Percentiles rank a stretch among this genome's conserved stretches.
phyloP scores from a whole-genome alignment of 1,140 invertebrate genomes.

The Halictus rubicundus region DNA sequence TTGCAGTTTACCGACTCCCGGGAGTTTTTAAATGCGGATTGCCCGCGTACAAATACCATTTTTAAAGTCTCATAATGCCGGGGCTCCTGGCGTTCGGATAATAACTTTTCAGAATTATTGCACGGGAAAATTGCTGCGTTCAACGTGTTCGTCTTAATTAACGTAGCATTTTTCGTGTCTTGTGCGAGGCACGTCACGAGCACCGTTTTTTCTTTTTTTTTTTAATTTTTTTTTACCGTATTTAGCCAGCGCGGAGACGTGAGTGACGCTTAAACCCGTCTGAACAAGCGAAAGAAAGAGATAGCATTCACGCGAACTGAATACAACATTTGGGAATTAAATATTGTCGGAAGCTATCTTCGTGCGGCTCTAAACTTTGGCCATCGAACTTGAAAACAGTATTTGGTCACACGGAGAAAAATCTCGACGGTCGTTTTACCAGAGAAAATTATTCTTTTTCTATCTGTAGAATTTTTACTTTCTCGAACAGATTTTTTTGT shows the following conservation, averaged over 20 bases:
- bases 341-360: too few relatives aligned
- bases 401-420: too few relatives aligned
- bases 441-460: too few relatives aligned
- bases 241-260: not conserved
- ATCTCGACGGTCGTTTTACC: too few relatives aligned
- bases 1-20: not conserved
- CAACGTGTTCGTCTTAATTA: not conserved
- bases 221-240: not conserved
- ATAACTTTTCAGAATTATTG: conserved; percentile 4
- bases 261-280: not conserved
- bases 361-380: too few relatives aligned
- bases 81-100: not conserved
- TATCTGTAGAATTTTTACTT: too few relatives aligned
- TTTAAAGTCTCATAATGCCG: not conserved
- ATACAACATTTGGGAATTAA: too few relatives aligned
- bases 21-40: conserved; percentile 16
- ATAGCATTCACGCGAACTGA: too few relatives aligned
- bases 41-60: conserved; percentile 10
- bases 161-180: not conserved
- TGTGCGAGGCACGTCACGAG: not conserved
- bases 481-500: too few relatives aligned
- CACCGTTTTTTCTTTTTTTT: not conserved
- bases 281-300: too few relatives aligned
- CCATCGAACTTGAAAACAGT: too few relatives aligned
- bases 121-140: not conserved